A percentile compares a stretch with the other conserved stretches of the same genome.
phyloP scores from a whole-genome alignment of 2,113 vertebrate species.

The Diglossa brunneiventris region DNA sequence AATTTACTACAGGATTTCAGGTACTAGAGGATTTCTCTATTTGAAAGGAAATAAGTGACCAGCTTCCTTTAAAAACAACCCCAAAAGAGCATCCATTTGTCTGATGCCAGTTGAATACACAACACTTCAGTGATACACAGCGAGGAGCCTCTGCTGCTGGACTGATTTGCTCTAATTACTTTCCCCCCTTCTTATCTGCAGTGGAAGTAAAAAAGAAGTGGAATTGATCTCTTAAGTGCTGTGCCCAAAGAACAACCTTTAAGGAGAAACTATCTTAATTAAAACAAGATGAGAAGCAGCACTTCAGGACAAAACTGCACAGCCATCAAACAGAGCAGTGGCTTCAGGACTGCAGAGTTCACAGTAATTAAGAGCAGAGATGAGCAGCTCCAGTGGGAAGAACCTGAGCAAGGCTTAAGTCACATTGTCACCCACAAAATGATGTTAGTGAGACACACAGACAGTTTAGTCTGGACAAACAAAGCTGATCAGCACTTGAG shows the following conservation, averaged over 20 bases:
- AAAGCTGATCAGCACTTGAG: neutral
- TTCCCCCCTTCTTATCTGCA: neutral
- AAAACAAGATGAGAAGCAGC: neutral
- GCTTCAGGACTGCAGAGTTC: neutral
- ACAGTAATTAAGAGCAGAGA: neutral
- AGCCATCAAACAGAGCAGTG: neutral
- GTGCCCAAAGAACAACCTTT: neutral
- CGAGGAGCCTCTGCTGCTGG: neutral
- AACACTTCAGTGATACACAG: neutral
- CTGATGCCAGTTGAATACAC: neutral
- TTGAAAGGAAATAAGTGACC: neutral
- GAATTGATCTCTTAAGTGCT: slow-evolving; percentile 20
- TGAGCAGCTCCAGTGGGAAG: neutral
- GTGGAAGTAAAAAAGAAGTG: neutral
- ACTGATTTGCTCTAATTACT: neutral
- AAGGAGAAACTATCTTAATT: slow-evolving; percentile 19
- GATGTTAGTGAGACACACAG: neutral
- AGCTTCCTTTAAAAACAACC: neutral
- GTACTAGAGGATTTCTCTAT: neutral
- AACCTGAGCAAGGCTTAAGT: neutral
- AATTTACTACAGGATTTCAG: neutral
- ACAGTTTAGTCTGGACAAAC: neutral
- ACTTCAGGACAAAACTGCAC: slow-evolving; percentile 6
- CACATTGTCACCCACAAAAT: neutral
- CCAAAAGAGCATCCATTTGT: neutral